A percentile compares a stretch with the other conserved stretches of the same genome.
Evolutionary conservation across 2,888 invertebrate genomes (phyloP).

Genomic region (Acheta domesticus): DNA sequence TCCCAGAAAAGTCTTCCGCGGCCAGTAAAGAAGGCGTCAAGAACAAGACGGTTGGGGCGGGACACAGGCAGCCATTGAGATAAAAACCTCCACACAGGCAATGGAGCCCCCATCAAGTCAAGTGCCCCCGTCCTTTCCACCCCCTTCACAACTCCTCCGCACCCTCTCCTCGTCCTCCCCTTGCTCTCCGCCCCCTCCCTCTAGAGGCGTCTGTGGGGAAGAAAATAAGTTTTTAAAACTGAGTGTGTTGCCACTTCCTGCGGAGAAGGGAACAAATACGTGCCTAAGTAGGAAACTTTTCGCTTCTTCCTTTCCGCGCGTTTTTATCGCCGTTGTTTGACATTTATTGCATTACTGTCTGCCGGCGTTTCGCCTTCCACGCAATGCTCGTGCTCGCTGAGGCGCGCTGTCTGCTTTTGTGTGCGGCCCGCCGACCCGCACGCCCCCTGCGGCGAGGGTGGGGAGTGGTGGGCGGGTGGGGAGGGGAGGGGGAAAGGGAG

Average conservation of each 20-base stretch:
- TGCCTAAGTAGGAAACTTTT: conserved; percentile 12
- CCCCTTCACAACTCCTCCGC: neutral
- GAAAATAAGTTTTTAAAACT: conserved; percentile 11
- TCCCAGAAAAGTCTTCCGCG: too few species aligned
- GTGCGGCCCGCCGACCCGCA: neutral
- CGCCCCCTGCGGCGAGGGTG: neutral
- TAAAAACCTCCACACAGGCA: neutral
- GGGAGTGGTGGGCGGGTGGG: neutral
- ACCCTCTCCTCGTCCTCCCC: neutral
- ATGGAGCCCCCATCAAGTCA: conserved; percentile 1
- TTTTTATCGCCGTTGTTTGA: conserved; percentile 19
- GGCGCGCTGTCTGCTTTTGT: conserved; percentile 18
- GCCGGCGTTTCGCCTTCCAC: conserved; percentile 26
- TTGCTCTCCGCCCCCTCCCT: neutral
- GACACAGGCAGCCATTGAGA: too few species aligned
- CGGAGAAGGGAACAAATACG: conserved; percentile 20
- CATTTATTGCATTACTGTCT: conserved; percentile 18
- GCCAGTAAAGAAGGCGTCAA: too few species aligned
- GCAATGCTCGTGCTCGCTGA: conserved; percentile 1
- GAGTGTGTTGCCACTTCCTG: conserved; percentile 22
- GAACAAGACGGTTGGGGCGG: too few species aligned
- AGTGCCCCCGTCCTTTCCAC: neutral
- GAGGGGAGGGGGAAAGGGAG: conserved; percentile 5
- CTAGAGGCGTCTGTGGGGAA: neutral
- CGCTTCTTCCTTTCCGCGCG: neutral